Evolutionary conservation across 2,797 vertebrate genomes (phyloP).

Genomic region (Nyctalus aviator): DNA sequence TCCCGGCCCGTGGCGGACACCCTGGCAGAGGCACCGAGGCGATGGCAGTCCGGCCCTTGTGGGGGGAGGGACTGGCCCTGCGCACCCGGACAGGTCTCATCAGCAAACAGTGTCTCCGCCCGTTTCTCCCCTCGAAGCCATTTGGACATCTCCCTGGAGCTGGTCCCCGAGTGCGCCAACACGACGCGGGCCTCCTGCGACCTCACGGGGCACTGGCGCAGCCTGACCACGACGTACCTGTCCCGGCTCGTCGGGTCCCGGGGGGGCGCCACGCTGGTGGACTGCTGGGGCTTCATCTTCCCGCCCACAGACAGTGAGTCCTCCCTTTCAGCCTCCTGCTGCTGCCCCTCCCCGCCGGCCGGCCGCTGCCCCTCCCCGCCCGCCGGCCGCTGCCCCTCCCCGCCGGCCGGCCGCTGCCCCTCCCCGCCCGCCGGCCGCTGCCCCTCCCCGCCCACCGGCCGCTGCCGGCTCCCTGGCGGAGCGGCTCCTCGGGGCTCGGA

Average conservation of each 20-base stretch:
- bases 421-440: neutral
- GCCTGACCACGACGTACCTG: rapidly evolving
- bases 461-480: neutral
- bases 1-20: neutral
- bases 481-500: neutral
- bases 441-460: too few relatives aligned
- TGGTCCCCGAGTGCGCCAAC: constrained; percentile 75
- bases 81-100: too few relatives aligned
- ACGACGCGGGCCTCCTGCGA: constrained; percentile 80
- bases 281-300: rapidly evolving
- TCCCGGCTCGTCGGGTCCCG: neutral
- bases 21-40: neutral
- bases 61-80: too few relatives aligned
- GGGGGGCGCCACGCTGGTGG: neutral
- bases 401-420: too few relatives aligned
- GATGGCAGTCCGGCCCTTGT: too few relatives aligned
- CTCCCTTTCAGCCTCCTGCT: too few relatives aligned
- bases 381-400: too few relatives aligned
- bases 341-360: too few relatives aligned
- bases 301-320: constrained; percentile 55
- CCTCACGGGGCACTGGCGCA: constrained; percentile 78
- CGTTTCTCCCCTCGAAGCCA: too few relatives aligned
- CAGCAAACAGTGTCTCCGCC: too few relatives aligned
- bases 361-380: too few relatives aligned
- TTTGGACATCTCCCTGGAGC: neutral